Evolutionary conservation across 1,140 invertebrate species (phyloP).

Genomic region (Eumeta japonica): DNA sequence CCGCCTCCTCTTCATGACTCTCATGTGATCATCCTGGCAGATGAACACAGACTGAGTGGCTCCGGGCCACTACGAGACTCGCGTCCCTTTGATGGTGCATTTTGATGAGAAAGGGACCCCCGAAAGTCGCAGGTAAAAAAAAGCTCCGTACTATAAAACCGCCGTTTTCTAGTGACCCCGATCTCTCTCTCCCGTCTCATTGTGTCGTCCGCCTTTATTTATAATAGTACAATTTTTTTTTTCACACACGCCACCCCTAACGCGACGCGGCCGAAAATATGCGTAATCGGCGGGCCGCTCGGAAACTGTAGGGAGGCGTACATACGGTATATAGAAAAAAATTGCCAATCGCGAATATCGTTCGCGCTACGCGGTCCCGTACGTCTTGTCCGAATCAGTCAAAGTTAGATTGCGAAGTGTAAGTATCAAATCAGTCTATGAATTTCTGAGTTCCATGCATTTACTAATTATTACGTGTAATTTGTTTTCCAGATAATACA

Average conservation of each 20-base stretch:
- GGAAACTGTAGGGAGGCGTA: constrained; percentile 18
- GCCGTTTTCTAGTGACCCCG: constrained; percentile 56
- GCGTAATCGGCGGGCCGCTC: constrained; percentile 37
- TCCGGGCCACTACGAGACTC: constrained; percentile 39
- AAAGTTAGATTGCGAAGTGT: too few relatives aligned
- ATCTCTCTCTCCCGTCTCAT: constrained; percentile 52
- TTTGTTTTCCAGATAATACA: too few relatives aligned
- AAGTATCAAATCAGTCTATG: too few relatives aligned
- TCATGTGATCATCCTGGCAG: constrained; percentile 55
- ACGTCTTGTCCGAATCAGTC: too few relatives aligned
- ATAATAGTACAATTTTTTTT: constrained; percentile 56
- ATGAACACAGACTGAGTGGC: constrained; percentile 54
- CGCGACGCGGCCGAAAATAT: constrained; percentile 52
- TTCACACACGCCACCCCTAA: constrained; percentile 54
- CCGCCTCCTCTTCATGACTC: too few relatives aligned
- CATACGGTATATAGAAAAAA: constrained; percentile 43
- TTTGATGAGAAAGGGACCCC: constrained; percentile 45
- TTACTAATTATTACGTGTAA: too few relatives aligned
- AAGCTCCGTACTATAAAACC: constrained; percentile 51
- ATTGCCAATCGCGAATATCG: constrained; percentile 44
- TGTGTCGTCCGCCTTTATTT: constrained; percentile 50
- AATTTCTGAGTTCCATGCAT: too few relatives aligned
- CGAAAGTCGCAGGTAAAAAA: constrained; percentile 47
- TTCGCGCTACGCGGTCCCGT: too few relatives aligned
- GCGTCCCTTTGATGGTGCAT: constrained; percentile 29